phyloP scores from a whole-genome alignment of 2,888 invertebrate species.

The Ichneumon xanthorius region DNA sequence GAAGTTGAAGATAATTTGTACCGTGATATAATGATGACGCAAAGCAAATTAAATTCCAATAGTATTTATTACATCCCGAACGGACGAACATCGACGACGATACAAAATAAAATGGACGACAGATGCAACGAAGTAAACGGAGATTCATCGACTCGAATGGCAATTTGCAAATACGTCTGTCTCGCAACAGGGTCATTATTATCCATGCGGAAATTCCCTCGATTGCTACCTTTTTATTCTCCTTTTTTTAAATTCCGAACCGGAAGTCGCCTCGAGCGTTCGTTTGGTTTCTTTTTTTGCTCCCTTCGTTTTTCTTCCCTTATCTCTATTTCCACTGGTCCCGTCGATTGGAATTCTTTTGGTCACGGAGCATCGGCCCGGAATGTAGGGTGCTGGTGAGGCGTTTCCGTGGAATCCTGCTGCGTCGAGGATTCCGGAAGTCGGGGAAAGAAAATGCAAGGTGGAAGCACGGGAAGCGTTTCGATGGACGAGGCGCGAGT shows the following conservation, averaged over 20 bases:
- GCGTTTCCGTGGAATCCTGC: constrained; percentile 46
- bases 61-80: background rate
- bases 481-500: constrained; percentile 38
- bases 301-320: constrained; percentile 15
- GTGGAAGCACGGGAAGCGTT: background rate
- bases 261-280: constrained; percentile 40
- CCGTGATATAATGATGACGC: background rate
- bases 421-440: constrained; percentile 58
- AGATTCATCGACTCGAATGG: background rate
- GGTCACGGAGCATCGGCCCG: constrained; percentile 51
- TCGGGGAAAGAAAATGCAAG: constrained; percentile 14
- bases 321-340: constrained; percentile 29
- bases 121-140: background rate
- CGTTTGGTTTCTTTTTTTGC: constrained; percentile 9
- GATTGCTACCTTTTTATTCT: background rate
- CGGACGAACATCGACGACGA: background rate
- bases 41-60: background rate
- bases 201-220: background rate
- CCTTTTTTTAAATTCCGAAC: constrained; percentile 8
- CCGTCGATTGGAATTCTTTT: constrained; percentile 62
- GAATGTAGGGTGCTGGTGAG: constrained; percentile 11
- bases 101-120: background rate
- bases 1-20: constrained; percentile 12
- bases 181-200: constrained; percentile 49
- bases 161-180: background rate